phyloP scores from a whole-genome alignment of 2,113 vertebrate genomes.

The Octodon degus region DNA sequence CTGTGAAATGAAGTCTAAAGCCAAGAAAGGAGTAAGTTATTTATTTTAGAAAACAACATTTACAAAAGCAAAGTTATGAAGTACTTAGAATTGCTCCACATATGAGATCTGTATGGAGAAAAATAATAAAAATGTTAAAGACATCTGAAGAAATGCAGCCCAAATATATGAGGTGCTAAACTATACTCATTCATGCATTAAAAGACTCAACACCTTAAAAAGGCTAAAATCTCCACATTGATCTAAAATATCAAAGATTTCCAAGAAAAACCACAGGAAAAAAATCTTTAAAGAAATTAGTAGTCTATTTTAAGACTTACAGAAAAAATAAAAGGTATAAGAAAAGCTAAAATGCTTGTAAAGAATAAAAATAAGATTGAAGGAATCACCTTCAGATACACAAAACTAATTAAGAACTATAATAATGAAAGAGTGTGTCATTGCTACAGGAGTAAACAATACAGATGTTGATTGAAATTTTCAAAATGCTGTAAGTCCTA shows the following conservation, averaged over 20 bases:
- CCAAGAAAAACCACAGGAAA: background rate
- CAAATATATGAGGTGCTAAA: background rate
- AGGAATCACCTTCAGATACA: background rate
- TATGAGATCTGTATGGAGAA: conserved; percentile 27
- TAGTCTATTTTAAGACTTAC: background rate
- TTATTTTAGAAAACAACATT: conserved; percentile 54
- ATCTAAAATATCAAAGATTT: background rate
- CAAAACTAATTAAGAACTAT: conserved; percentile 15
- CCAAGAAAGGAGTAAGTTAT: conserved; percentile 61
- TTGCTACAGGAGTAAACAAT: background rate
- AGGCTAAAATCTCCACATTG: background rate
- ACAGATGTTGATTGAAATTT: background rate
- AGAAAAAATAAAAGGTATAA: background rate
- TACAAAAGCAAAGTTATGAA: conserved; percentile 25
- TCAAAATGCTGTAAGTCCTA: background rate
- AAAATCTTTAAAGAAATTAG: background rate
- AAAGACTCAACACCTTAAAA: background rate
- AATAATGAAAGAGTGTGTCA: background rate
- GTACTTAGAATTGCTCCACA: background rate
- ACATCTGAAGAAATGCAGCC: conserved; percentile 4
- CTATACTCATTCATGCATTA: background rate
- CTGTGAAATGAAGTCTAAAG: conserved; percentile 58
- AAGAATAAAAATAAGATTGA: conserved; percentile 34
- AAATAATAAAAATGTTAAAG: conserved; percentile 58
- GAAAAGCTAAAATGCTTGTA: background rate